Evolutionary conservation across 2,797 vertebrate genomes (phyloP), one percentile per base, ranked within the genome.

Genomic region (Tolypeutes matacus): DNA sequence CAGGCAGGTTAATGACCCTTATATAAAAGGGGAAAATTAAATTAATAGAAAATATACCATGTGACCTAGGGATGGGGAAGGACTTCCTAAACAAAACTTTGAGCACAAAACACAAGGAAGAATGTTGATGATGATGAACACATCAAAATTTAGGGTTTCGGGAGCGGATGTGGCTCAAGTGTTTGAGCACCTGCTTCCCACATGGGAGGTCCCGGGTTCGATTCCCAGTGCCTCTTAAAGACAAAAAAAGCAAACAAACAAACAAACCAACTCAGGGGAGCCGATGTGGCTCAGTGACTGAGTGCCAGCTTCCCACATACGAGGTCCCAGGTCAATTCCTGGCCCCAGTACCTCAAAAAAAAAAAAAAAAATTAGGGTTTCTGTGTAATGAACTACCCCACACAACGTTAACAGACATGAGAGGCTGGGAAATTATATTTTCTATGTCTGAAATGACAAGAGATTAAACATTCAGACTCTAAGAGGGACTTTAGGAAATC

Each of bases 31-130:
- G 67, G n/a, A 92, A 92, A 56, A 34, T 7, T 67, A 67, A 46
- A 65, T 91, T 53, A 91, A 21, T 39, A 58, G 36, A 89, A 89
- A 56, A 80, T 14, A 69, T 31, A 42, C 51, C 56, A 69, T 69
- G 76, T 80, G 64, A 80, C 75, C 49, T 80, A 80, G 29, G 14
- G 21, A 89, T 70, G 21, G 36, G 39, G 64, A 80, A 67, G 15
- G 51, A 65, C 62, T 31, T 65, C 29, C 31, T 62, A 76, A 86
- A 86, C 53, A 86, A 92, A 77, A 51, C 14, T 53, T 65, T 34
- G 34, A 91, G 87, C 14, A 69, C 76, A 80, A 89, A 27, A 36
- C 34, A 69, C 51, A 89, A n/a, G 73, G 73, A 62, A 80, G 49
- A 58, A 80, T 69, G 87, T 70, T 80, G 39, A 80, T 80, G 76